Evolutionary conservation across 2,113 vertebrate species (phyloP).

Genomic region (Macquaria ambigua): DNA sequence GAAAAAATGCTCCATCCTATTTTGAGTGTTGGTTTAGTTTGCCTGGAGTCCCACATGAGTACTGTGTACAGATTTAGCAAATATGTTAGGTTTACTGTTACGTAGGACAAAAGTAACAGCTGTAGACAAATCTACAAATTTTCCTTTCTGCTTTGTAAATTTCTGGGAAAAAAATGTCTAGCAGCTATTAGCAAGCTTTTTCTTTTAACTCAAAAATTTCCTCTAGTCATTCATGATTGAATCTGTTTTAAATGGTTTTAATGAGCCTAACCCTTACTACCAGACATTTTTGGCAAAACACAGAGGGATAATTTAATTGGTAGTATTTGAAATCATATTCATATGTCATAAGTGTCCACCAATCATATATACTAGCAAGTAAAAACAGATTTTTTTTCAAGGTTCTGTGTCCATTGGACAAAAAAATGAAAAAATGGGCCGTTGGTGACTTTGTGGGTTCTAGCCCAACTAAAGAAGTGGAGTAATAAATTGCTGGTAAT

Average conservation of each 20-base stretch:
- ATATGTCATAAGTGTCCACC: too few relatives aligned
- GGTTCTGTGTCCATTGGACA: conserved; percentile 2
- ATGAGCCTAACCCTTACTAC: neutral
- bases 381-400: neutral
- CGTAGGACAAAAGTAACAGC: neutral
- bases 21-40: conserved; percentile 17
- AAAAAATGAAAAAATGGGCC: neutral
- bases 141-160: neutral
- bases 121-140: neutral
- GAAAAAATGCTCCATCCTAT: neutral
- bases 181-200: conserved; percentile 24
- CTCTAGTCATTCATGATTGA: conserved; percentile 16
- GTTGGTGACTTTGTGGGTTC: conserved; percentile 23
- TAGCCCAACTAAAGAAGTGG: conserved; percentile 9
- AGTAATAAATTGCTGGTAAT: conserved; percentile 15
- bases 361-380: too few relatives aligned
- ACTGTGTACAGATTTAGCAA: conserved; percentile 23
- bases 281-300: conserved; percentile 1
- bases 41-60: neutral
- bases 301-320: neutral
- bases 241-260: conserved; percentile 33
- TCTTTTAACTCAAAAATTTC: conserved; percentile 3
- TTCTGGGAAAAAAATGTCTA: neutral
- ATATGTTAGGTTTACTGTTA: conserved; percentile 5
- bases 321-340: neutral